Evolutionary conservation across 2,797 vertebrate species (phyloP).

Genomic region (Esox masquinongy): DNA sequence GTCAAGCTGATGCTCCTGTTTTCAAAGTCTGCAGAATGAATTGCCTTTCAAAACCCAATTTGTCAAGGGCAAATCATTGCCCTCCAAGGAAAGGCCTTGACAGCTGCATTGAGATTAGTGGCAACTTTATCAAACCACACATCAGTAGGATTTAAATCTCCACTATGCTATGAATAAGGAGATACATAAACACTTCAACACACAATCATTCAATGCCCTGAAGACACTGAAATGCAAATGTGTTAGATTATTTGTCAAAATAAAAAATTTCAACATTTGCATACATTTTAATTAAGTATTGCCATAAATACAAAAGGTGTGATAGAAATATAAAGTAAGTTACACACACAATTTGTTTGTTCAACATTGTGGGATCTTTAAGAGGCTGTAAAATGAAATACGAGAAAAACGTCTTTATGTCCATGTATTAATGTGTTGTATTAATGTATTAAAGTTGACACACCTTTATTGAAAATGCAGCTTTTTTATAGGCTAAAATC

Average conservation of each 20-base stretch:
- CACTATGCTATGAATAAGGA: conserved; percentile 41
- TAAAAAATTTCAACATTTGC: too few species aligned
- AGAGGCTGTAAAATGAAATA: too few species aligned
- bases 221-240: neutral
- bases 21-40: conserved; percentile 65
- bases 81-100: conserved; percentile 71
- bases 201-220: conserved; percentile 3
- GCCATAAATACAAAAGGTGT: too few species aligned
- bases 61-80: conserved; percentile 76
- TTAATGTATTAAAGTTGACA: too few species aligned
- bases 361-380: too few species aligned
- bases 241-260: neutral
- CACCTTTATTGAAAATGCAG: too few species aligned
- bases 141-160: conserved; percentile 74
- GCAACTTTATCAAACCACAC: conserved; percentile 79
- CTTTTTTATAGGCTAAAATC: too few species aligned
- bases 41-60: conserved; percentile 83
- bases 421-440: too few species aligned
- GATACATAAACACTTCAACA: conserved; percentile 10
- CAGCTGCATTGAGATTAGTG: conserved; percentile 57
- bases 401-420: too few species aligned
- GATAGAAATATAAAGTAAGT: too few species aligned
- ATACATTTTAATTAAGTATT: too few species aligned
- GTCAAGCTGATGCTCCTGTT: conserved; percentile 77
- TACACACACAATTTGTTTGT: too few species aligned